A percentile compares a stretch with the other conserved stretches of the same genome.
These are phyloP conservation scores for Aleiodes leptofemur DNA, from an alignment of 2,888 invertebrate genomes.

Conservation along the genomic window DNA sequence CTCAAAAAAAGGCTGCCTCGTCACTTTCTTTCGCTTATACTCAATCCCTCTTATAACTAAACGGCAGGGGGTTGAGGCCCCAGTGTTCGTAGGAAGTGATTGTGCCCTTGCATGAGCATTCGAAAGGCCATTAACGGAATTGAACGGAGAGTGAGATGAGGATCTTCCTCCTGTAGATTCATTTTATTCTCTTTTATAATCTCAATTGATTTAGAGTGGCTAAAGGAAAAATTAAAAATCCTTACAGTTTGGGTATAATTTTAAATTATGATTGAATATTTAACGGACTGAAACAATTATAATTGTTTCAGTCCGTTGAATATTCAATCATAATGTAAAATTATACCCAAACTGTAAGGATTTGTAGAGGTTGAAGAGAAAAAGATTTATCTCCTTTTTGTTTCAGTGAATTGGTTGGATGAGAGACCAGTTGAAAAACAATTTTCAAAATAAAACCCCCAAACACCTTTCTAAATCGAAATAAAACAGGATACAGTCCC, in stretches of 20 bases:
- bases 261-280: no score
- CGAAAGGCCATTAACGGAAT: conserved; percentile 50
- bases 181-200: not conserved
- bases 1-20: not conserved
- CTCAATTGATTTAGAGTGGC: no score
- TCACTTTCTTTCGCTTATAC: conserved; percentile 25
- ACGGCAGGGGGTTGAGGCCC: conserved; percentile 1
- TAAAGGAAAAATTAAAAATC: not conserved
- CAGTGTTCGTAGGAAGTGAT: conserved; percentile 31
- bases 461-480: not conserved
- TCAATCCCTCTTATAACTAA: conserved; percentile 10
- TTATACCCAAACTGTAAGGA: no score
- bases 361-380: no score
- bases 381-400: no score
- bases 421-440: no score
- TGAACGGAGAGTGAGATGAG: conserved; percentile 27
- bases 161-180: not conserved
- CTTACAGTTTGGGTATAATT: no score
- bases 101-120: conserved; percentile 37
- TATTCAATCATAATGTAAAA: no score
- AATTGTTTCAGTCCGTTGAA: no score
- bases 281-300: no score
- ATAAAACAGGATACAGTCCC: not conserved
- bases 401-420: no score
- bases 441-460: no score